These are phyloP conservation scores for Ctenopoma multispine DNA, from an alignment of 2,797 vertebrate species.

Conservation along the genomic window DNA sequence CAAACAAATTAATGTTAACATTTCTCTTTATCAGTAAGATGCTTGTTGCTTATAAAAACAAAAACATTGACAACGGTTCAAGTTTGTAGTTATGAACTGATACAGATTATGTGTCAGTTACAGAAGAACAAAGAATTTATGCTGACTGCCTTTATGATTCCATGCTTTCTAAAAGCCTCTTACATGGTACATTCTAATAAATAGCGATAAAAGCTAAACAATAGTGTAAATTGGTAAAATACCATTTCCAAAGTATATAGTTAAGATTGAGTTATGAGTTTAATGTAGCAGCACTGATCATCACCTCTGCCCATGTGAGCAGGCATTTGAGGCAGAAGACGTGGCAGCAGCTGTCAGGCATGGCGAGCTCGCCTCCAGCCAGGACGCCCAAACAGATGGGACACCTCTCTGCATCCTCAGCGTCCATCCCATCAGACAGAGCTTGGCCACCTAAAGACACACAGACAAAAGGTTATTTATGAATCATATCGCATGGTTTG, in stretches of 20 bases:
- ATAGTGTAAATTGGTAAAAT: neutral
- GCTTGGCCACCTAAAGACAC: slow-evolving; percentile 69
- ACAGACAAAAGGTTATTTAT: neutral
- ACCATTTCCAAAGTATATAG: too few relatives aligned
- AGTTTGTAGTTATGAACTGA: neutral
- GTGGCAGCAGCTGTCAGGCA: slow-evolving; percentile 94
- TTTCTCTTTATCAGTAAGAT: neutral
- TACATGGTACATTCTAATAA: too few relatives aligned
- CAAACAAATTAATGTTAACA: slow-evolving; percentile 4
- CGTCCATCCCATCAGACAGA: slow-evolving; percentile 73
- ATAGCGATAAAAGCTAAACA: neutral
- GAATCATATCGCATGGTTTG: neutral
- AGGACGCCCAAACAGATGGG: slow-evolving; percentile 93
- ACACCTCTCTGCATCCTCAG: slow-evolving; percentile 87
- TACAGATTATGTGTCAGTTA: neutral
- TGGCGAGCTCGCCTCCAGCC: slow-evolving; percentile 87
- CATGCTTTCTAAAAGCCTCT: too few relatives aligned
- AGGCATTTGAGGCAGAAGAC: slow-evolving; percentile 95
- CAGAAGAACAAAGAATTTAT: too few relatives aligned
- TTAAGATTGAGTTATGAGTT: neutral
- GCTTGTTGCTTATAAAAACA: neutral
- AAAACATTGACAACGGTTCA: neutral
- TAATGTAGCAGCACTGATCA: neutral
- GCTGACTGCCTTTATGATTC: too few relatives aligned
- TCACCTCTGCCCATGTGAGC: slow-evolving; percentile 97